Evolutionary conservation across 2,797 vertebrate genomes (phyloP).

Genomic region (Sternarchorhynchus goeldii): DNA sequence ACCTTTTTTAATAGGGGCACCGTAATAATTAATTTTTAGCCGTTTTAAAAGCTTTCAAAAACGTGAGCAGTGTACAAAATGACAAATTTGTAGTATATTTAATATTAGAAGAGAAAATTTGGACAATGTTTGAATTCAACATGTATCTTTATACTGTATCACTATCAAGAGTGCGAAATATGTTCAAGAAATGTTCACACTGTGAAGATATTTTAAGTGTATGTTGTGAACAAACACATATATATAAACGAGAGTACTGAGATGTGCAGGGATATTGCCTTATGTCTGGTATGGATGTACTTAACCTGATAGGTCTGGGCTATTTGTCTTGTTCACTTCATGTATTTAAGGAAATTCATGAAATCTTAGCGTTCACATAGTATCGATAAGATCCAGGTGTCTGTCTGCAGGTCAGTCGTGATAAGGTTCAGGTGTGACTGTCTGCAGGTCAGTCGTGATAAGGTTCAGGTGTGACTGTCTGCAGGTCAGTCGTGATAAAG

Average conservation of each 20-base stretch:
- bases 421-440: conserved; percentile 77
- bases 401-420: conserved; percentile 84
- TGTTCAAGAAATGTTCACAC: conserved; percentile 83
- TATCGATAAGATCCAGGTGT: conserved; percentile 76
- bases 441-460: conserved; percentile 75
- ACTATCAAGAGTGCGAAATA: conserved; percentile 77
- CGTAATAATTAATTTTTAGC: conserved; percentile 17
- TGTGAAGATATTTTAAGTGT: conserved; percentile 85
- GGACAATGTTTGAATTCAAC: conserved; percentile 62
- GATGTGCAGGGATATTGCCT: conserved; percentile 84
- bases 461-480: conserved; percentile 77
- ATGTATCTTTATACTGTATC: conserved; percentile 84
- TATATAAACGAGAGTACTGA: conserved; percentile 79
- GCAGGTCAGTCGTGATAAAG: conserved; percentile 83
- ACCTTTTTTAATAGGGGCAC: conserved; percentile 14
- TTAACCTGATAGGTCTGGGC: conserved; percentile 75
- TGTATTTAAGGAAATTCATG: conserved; percentile 79
- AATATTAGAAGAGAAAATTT: conserved; percentile 67
- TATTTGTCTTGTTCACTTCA: conserved; percentile 76
- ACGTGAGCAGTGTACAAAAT: conserved; percentile 10
- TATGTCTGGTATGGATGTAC: conserved; percentile 69
- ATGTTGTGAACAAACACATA: conserved; percentile 79
- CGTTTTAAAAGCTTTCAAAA: conserved; percentile 52
- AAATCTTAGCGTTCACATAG: conserved; percentile 81
- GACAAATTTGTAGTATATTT: conserved; percentile 64